These are phyloP conservation scores for Euphydryas editha DNA, from an alignment of 2,888 invertebrate species.

Conservation along the genomic window DNA sequence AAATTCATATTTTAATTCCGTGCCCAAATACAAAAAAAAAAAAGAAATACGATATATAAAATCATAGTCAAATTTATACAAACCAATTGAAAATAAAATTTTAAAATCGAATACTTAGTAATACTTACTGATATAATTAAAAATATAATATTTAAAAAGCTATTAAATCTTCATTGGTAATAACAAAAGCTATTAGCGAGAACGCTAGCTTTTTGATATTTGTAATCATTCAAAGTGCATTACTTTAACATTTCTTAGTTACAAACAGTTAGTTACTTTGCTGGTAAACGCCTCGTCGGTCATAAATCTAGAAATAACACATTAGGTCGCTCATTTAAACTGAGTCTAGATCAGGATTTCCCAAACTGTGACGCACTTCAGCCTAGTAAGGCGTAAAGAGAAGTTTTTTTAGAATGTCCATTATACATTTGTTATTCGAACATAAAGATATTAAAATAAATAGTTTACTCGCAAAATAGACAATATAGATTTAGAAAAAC, in stretches of 20 bases:
- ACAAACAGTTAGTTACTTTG: constrained; percentile 25
- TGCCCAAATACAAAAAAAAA: too few relatives aligned
- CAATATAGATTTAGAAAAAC: too few relatives aligned
- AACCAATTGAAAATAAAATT: too few relatives aligned
- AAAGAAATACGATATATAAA: too few relatives aligned
- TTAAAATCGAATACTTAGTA: neutral
- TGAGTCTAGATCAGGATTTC: neutral
- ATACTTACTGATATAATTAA: neutral
- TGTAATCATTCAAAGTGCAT: constrained; percentile 29
- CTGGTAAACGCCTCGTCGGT: constrained; percentile 29
- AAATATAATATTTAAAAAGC: constrained; percentile 21
- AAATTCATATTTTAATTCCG: too few relatives aligned
- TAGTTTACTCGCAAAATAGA: too few relatives aligned
- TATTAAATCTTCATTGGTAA: constrained; percentile 29
- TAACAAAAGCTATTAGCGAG: constrained; percentile 41
- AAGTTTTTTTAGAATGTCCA: too few relatives aligned
- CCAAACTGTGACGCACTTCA: too few relatives aligned
- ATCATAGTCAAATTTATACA: too few relatives aligned
- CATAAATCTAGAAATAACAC: constrained; percentile 38
- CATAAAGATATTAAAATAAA: too few relatives aligned
- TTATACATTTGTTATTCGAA: too few relatives aligned
- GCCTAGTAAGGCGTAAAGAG: too few relatives aligned
- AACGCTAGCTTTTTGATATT: constrained; percentile 28
- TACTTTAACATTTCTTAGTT: constrained; percentile 28
- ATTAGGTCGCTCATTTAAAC: constrained; percentile 31